A percentile compares a stretch with the other conserved stretches of the same genome.
phyloP scores from a whole-genome alignment of 2,888 invertebrate genomes.

The Marasmarcha lunaedactyla region DNA sequence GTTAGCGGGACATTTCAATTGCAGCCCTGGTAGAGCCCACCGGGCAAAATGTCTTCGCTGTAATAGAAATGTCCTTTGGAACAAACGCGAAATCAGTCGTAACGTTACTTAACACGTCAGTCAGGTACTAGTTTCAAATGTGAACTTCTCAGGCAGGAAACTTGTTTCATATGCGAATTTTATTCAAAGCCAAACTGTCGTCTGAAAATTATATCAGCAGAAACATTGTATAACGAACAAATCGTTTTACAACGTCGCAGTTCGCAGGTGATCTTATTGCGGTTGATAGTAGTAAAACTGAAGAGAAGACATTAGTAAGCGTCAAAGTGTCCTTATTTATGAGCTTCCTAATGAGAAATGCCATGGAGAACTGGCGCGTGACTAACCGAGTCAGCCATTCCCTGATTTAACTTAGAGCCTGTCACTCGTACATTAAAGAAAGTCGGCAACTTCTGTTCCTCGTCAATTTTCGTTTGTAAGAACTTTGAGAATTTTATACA shows the following conservation, averaged over 20 bases:
- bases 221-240: no score
- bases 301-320: conserved; percentile 51
- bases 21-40: conserved; percentile 27
- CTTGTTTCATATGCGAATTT: no score
- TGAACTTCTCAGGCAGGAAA: no score
- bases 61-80: conserved; percentile 29
- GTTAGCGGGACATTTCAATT: conserved; percentile 66
- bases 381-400: conserved; percentile 36
- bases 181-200: no score
- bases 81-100: conserved; percentile 3
- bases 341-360: conserved; percentile 54
- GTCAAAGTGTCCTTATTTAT: conserved; percentile 56
- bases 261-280: conserved; percentile 24
- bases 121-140: no score
- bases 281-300: conserved; percentile 47
- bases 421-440: conserved; percentile 21
- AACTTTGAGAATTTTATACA: no score
- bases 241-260: background rate
- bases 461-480: no score
- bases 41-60: conserved; percentile 40
- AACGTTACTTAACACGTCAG: background rate
- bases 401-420: conserved; percentile 19
- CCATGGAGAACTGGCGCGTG: conserved; percentile 40
- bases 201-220: no score
- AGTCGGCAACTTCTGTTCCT: conserved; percentile 14